Evolutionary conservation across 2,888 invertebrate genomes (phyloP).

Genomic region (Pedicia rivosa): DNA sequence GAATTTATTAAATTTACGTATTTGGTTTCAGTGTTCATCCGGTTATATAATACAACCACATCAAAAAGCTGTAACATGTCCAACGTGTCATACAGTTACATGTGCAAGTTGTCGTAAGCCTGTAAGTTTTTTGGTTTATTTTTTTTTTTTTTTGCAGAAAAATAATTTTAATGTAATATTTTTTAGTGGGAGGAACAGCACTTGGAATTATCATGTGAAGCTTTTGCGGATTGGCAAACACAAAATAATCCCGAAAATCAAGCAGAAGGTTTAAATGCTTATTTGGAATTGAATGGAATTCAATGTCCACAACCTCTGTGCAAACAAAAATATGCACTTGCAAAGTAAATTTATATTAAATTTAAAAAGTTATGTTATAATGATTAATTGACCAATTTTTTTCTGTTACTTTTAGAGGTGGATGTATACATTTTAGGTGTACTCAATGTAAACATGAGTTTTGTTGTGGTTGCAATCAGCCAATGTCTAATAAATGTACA

Average conservation of each 20-base stretch:
- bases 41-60: constrained; percentile 84
- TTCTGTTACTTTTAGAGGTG: constrained; percentile 47
- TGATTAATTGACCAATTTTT: too few relatives aligned
- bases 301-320: constrained; percentile 91
- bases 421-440: constrained; percentile 95
- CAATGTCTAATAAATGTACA: constrained; percentile 82
- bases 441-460: constrained; percentile 88
- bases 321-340: constrained; percentile 75
- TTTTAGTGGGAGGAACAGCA: constrained; percentile 83
- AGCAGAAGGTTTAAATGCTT: constrained; percentile 66
- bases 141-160: too few relatives aligned
- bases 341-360: constrained; percentile 35
- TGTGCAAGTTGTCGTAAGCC: constrained; percentile 76
- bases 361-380: too few relatives aligned
- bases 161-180: too few relatives aligned
- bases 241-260: constrained; percentile 81
- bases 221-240: constrained; percentile 73
- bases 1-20: too few relatives aligned
- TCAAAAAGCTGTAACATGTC: constrained; percentile 74
- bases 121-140: too few relatives aligned
- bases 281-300: constrained; percentile 78
- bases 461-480: constrained; percentile 83
- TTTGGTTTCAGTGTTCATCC: constrained; percentile 91
- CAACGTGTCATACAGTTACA: constrained; percentile 83
- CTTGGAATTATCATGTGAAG: constrained; percentile 71